Percentiles rank a stretch among this genome's conserved stretches.
Evolutionary conservation across 2,797 vertebrate genomes (phyloP).

Genomic region (Champsocephalus gunnari): DNA sequence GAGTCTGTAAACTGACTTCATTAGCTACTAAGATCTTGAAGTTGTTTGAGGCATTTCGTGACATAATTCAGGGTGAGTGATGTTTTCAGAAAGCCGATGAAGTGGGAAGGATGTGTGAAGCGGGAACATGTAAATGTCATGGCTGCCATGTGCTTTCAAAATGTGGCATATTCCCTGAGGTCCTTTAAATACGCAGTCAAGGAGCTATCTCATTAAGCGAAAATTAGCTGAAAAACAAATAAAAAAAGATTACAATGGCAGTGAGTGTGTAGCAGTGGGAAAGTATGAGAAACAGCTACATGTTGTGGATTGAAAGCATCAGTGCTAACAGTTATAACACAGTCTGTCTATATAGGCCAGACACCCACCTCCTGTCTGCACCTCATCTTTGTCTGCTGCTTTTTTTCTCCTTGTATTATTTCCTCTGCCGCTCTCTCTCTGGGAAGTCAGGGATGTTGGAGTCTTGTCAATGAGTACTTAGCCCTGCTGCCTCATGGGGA

Average conservation of each 20-base stretch:
- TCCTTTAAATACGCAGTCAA: constrained; percentile 15
- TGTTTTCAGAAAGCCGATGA: constrained; percentile 47
- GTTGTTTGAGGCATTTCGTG: constrained; percentile 24
- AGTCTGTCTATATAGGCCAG: constrained; percentile 49
- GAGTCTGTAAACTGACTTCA: constrained; percentile 57
- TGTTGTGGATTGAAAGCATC: constrained; percentile 50
- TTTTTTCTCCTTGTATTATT: constrained; percentile 50
- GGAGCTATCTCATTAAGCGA: constrained; percentile 13
- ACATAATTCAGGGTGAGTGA: constrained; percentile 41
- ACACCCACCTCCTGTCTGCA: constrained; percentile 61
- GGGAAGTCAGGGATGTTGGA: constrained; percentile 73
- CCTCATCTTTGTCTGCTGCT: constrained; percentile 60
- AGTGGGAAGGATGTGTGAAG: constrained; percentile 50
- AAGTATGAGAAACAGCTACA: constrained; percentile 13
- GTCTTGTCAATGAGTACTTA: constrained; percentile 80
- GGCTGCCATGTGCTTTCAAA: constrained; percentile 35
- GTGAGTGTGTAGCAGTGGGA: constrained; percentile 20
- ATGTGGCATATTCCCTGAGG: constrained; percentile 38
- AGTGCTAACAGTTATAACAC: constrained; percentile 53
- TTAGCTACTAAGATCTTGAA: constrained; percentile 35
- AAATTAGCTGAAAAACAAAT: constrained; percentile 23
- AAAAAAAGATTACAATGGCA: constrained; percentile 5
- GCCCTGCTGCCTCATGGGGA: constrained; percentile 73
- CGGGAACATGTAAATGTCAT: constrained; percentile 52
- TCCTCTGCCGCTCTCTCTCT: constrained; percentile 52